phyloP scores from a whole-genome alignment of 2,113 vertebrate genomes.

The Rhizomys pruinosus region DNA sequence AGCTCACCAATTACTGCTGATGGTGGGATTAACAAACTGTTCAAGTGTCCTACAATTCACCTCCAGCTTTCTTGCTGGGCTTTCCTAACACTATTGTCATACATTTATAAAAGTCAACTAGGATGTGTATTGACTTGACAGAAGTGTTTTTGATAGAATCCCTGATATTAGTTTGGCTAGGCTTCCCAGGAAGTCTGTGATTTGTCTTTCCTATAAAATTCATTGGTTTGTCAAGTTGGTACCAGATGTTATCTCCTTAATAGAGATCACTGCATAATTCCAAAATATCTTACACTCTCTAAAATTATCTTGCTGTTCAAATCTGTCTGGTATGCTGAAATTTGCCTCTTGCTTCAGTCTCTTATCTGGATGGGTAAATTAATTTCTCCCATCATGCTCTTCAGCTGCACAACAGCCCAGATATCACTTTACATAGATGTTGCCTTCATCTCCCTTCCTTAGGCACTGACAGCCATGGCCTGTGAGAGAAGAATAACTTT shows the following conservation, averaged over 20 bases:
- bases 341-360: slow-evolving; percentile 25
- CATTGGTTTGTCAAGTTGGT: slow-evolving; percentile 51
- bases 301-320: slow-evolving; percentile 41
- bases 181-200: slow-evolving; percentile 6
- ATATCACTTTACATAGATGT: too few species aligned
- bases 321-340: slow-evolving; percentile 29
- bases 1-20: background rate
- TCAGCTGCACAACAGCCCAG: background rate
- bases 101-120: slow-evolving; percentile 63
- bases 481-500: background rate
- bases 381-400: background rate
- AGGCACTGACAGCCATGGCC: background rate
- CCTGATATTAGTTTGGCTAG: background rate
- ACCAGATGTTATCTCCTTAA: slow-evolving; percentile 69
- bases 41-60: background rate
- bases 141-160: slow-evolving; percentile 15
- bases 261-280: slow-evolving; percentile 68
- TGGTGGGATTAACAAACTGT: background rate
- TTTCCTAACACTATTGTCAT: slow-evolving; percentile 48
- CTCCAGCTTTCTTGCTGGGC: background rate
- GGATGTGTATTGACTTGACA: slow-evolving; percentile 13
- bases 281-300: slow-evolving; percentile 67
- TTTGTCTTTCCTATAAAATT: slow-evolving; percentile 66
- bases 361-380: slow-evolving; percentile 23
- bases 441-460: background rate